Percentiles rank a stretch among this genome's conserved stretches.
phyloP scores from a whole-genome alignment of 2,888 invertebrate genomes.

The Lasioglossum pauxillum region DNA sequence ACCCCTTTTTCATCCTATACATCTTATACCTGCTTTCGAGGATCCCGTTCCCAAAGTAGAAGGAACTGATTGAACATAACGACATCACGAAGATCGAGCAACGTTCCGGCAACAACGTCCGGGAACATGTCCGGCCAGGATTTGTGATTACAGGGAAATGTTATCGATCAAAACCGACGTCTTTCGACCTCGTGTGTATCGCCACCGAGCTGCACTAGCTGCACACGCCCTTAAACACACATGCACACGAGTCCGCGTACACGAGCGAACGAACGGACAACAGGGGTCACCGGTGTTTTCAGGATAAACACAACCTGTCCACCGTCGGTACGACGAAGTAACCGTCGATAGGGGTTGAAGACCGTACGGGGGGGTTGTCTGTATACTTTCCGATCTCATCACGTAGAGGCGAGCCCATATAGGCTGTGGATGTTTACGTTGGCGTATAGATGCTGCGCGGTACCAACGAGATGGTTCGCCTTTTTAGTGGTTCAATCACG shows the following conservation, averaged over 20 bases:
- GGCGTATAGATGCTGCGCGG: slow-evolving; percentile 32
- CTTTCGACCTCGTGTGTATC: slow-evolving; percentile 44
- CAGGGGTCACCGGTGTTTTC: slow-evolving; percentile 76
- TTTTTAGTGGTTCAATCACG: slow-evolving; percentile 56
- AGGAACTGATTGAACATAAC: not conserved
- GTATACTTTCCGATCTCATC: slow-evolving; percentile 62
- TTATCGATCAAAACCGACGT: slow-evolving; percentile 69
- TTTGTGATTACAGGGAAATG: slow-evolving; percentile 56
- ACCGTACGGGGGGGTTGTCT: slow-evolving; percentile 28
- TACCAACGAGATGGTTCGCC: slow-evolving; percentile 35
- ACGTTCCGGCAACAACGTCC: not conserved
- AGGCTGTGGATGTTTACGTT: slow-evolving; percentile 49
- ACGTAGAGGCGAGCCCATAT: slow-evolving; percentile 38
- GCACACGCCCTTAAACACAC: slow-evolving; percentile 68
- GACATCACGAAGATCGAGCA: not conserved
- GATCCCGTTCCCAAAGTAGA: not conserved
- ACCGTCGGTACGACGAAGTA: slow-evolving; percentile 69
- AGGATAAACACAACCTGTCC: slow-evolving; percentile 83
- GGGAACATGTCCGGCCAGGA: not conserved
- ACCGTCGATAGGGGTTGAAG: slow-evolving; percentile 67
- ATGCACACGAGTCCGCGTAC: slow-evolving; percentile 41
- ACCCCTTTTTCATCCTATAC: too few species aligned
- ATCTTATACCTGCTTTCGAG: too few species aligned
- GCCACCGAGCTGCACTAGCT: slow-evolving; percentile 59
- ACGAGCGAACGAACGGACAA: slow-evolving; percentile 62